Evolutionary conservation across 2,797 vertebrate species (phyloP).

Genomic region (Phrynocephalus forsythii): DNA sequence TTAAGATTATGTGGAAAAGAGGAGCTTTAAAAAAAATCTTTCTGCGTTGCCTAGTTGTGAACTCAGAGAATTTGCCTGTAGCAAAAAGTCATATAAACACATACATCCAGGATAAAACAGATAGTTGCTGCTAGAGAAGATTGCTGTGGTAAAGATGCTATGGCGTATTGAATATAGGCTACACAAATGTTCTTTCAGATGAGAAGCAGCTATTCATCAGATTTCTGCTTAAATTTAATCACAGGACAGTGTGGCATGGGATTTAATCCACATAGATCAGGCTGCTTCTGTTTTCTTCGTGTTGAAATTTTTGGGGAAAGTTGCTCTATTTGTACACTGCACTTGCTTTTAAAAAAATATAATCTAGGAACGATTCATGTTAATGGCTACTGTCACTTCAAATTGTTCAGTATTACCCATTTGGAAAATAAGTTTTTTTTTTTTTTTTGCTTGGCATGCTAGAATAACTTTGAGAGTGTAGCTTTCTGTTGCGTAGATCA

Average conservation of each 20-base stretch:
- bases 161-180: slow-evolving; percentile 29
- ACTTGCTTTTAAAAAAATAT: neutral
- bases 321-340: neutral
- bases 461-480: neutral
- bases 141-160: neutral
- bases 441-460: neutral
- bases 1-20: neutral
- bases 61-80: slow-evolving; percentile 25
- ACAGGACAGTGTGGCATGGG: neutral
- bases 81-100: slow-evolving; percentile 34
- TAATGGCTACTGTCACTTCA: neutral
- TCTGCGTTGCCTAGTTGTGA: slow-evolving; percentile 24
- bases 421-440: slow-evolving; percentile 10
- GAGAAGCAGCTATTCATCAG: neutral
- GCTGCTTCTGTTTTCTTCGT: slow-evolving; percentile 27
- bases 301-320: slow-evolving; percentile 21
- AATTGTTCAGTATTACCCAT: neutral
- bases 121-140: neutral
- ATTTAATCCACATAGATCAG: slow-evolving; percentile 29
- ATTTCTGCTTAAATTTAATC: slow-evolving; percentile 43
- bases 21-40: neutral
- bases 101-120: neutral
- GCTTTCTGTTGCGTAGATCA: neutral
- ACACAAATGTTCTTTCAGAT: neutral
- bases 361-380: neutral